Conservation (phyloP, 2,113 vertebrate species). For the Pandion haliaetus region DNA sequence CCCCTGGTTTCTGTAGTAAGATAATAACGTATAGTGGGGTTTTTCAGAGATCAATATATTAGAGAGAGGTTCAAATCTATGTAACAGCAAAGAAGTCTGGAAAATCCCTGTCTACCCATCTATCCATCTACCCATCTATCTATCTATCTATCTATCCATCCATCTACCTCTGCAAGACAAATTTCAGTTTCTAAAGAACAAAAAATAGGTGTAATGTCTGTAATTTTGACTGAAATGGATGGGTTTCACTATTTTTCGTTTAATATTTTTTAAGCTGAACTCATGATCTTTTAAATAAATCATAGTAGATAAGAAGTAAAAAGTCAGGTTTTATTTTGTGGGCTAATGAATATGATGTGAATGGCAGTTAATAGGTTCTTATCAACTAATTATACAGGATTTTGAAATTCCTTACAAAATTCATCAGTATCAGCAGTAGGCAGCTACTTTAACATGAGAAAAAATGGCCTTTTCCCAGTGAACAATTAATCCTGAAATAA, state of each 20-base stretch:
- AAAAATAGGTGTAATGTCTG: neutral
- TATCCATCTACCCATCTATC: neutral
- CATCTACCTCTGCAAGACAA: neutral
- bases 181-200: neutral
- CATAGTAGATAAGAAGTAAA: neutral
- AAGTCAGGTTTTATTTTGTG: neutral
- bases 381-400: neutral
- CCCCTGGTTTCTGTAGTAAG: neutral
- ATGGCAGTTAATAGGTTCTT: neutral
- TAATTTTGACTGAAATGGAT: neutral
- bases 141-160: no score
- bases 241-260: neutral
- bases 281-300: neutral
- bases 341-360: neutral
- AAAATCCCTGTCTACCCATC: neutral
- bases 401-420: neutral
- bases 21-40: neutral
- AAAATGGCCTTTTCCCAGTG: neutral
- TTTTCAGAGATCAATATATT: neutral
- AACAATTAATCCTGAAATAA: constrained; percentile 12
- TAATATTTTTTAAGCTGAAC: neutral
- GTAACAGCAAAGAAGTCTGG: neutral
- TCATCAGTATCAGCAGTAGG: neutral
- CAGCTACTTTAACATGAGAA: neutral
- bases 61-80: neutral